phyloP scores from a whole-genome alignment of 2,797 vertebrate genomes.

The Helarctos malayanus region DNA sequence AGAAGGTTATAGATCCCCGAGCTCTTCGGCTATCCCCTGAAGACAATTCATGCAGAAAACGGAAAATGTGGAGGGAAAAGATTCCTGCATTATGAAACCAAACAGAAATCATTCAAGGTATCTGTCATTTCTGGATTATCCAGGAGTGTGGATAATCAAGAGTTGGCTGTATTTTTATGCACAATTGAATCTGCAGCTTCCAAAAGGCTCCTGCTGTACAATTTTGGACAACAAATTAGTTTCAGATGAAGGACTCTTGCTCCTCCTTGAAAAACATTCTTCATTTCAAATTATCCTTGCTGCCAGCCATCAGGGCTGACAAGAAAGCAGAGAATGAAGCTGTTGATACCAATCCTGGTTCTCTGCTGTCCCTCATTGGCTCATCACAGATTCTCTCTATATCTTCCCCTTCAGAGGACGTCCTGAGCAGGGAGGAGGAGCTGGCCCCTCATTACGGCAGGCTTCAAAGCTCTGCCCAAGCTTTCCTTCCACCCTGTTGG shows the following conservation, averaged over 20 bases:
- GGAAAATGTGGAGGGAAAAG: slow-evolving; percentile 49
- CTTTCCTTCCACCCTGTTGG: slow-evolving; percentile 65
- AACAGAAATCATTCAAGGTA: slow-evolving; percentile 45
- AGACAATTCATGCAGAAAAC: slow-evolving; percentile 69
- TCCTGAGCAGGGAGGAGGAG: slow-evolving; percentile 68
- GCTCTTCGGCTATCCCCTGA: slow-evolving; percentile 39
- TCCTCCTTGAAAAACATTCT: slow-evolving; percentile 85
- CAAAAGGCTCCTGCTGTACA: slow-evolving; percentile 67
- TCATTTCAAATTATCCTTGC: slow-evolving; percentile 86
- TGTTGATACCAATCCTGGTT: slow-evolving; percentile 79
- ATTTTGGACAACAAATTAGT: slow-evolving; percentile 89
- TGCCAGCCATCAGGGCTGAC: slow-evolving; percentile 82
- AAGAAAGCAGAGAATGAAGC: slow-evolving; percentile 78
- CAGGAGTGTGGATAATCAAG: slow-evolving; percentile 65
- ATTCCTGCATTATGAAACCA: slow-evolving; percentile 62
- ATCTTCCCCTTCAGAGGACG: slow-evolving; percentile 63
- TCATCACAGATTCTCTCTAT: slow-evolving; percentile 85
- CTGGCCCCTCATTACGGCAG: not conserved
- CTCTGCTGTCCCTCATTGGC: slow-evolving; percentile 62
- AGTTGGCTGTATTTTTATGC: slow-evolving; percentile 62
- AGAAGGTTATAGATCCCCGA: slow-evolving; percentile 65
- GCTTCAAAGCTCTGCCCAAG: slow-evolving; percentile 66
- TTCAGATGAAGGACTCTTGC: slow-evolving; percentile 86
- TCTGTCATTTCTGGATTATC: slow-evolving; percentile 70
- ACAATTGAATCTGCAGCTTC: slow-evolving; percentile 65